phyloP scores from a whole-genome alignment of 1,140 invertebrate genomes.

The Coptotermes formosanus region DNA sequence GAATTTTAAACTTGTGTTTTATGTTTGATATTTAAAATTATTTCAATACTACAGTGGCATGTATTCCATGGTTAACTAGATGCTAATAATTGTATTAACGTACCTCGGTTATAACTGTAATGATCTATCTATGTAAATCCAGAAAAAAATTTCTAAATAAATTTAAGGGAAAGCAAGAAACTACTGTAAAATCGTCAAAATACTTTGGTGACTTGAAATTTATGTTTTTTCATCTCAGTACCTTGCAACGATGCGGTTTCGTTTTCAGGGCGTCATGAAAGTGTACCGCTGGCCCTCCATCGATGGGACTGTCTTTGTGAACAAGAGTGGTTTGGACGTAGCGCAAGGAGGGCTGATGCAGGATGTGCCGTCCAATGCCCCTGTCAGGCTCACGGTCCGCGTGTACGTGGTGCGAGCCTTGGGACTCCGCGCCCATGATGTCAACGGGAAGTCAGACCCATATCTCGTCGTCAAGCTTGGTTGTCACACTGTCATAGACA shows the following conservation, averaged over 20 bases:
- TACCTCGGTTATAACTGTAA: too few relatives aligned
- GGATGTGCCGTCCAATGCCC: conserved; percentile 64
- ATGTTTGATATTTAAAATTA: too few relatives aligned
- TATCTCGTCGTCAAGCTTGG: conserved; percentile 72
- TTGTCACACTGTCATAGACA: conserved; percentile 64
- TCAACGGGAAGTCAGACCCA: conserved; percentile 73
- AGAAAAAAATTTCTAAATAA: too few relatives aligned
- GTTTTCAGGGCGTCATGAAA: conserved; percentile 53
- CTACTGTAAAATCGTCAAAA: too few relatives aligned
- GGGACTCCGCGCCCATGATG: conserved; percentile 71
- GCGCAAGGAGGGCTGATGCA: conserved; percentile 56
- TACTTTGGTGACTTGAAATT: too few relatives aligned
- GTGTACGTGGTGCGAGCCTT: conserved; percentile 74
- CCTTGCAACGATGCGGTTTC: not conserved
- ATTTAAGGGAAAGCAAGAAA: too few relatives aligned
- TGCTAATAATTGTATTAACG: too few relatives aligned
- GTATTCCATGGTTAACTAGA: too few relatives aligned
- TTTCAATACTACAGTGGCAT: too few relatives aligned
- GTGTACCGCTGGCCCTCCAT: conserved; percentile 49
- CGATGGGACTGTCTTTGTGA: conserved; percentile 45
- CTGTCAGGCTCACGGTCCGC: conserved; percentile 69
- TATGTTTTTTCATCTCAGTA: too few relatives aligned
- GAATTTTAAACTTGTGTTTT: too few relatives aligned
- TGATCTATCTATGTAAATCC: too few relatives aligned
- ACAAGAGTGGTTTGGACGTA: conserved; percentile 44